Base-by-base conservation (phyloP, 2,888 invertebrate genomes). In the Dugesia japonica region DNA sequence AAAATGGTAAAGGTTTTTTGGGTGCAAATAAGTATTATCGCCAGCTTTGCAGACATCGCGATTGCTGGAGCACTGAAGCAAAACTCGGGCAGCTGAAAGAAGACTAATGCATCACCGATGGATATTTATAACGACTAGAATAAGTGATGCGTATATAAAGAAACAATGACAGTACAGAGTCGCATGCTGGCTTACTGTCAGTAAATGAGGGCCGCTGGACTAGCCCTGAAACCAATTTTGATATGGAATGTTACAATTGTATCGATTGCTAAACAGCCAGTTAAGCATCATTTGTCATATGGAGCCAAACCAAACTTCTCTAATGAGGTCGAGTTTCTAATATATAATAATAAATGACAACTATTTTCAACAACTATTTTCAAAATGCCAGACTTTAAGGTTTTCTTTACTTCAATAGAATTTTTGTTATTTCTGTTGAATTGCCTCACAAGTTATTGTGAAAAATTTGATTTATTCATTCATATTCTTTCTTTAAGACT, bases 21-120 rank as follows among this genome's bases (percentile, higher is more conserved):
- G 56, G 56, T 56, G 56, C 56, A 56, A 56, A 56, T n/a, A 56
- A 56, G 23, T 56, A 56, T 56, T 56, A 56, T 56, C 56, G 56
- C 56, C 56, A 56, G 56, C 56, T 56, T 56, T 56, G 56, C 17
- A 56, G 56, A 56, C 56, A 56, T 56, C 9, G 17, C 23, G 56
- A 56, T 56, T 56, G 56, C n/a, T 56, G n/a, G 56, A 56, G n/a
- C 56, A 56, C 23, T 56, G 56, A 56, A 56, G 56, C 56, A 56
- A n/a, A 56, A 56, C 56, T 56, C 56, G 56, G 56, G 56, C 56
- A 56, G 56, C 56, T 56, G 56, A 56, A 56, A 56, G 56, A 56
- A 56, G 56, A 56, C 56, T 56, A 56, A 56, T 56, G 56, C 56
- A 56, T 56, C 56, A 56, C 56, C 56, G 56, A 56, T 56, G 56